Percentiles rank a stretch among this genome's conserved stretches.
phyloP scores from a whole-genome alignment of 2,113 vertebrate species.

The Anser brachyrhynchus region DNA sequence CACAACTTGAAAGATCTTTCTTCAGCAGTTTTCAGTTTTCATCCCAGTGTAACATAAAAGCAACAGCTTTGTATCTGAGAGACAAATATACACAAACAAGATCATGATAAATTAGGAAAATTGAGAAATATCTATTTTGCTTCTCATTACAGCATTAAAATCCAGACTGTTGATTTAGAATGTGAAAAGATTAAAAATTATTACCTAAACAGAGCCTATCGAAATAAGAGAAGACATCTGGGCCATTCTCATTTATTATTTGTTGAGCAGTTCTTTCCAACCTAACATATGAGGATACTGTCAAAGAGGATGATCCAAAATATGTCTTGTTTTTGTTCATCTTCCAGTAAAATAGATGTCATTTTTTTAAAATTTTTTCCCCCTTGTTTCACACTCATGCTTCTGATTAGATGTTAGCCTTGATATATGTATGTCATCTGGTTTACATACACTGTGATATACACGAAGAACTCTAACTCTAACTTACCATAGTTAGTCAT shows the following conservation, averaged over 20 bases:
- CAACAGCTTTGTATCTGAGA: not conserved
- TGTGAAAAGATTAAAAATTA: not conserved
- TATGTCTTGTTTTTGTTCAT: not conserved
- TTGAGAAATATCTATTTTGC: not conserved
- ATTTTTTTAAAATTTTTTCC: not conserved
- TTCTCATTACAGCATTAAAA: not conserved
- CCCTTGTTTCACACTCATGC: not conserved
- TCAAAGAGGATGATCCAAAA: not conserved
- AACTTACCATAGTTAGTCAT: not conserved
- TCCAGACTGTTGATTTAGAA: not conserved
- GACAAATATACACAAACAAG: not conserved
- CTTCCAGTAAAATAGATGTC: not conserved
- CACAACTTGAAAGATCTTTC: not conserved
- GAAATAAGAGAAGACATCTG: not conserved
- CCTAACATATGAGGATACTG: not conserved
- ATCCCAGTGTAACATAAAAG: not conserved
- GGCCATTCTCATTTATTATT: not conserved
- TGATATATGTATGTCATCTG: constrained; percentile 5
- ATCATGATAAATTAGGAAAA: not conserved
- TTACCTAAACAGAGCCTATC: not conserved
- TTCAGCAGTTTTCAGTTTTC: rapidly evolving
- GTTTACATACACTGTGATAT: not conserved
- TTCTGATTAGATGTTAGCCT: constrained; percentile 30
- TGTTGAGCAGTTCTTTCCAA: not conserved
- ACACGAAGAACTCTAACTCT: not conserved